These are phyloP conservation scores for Dichetophora obliterata DNA, from an alignment of 2,888 invertebrate species.

Conservation along the genomic window DNA sequence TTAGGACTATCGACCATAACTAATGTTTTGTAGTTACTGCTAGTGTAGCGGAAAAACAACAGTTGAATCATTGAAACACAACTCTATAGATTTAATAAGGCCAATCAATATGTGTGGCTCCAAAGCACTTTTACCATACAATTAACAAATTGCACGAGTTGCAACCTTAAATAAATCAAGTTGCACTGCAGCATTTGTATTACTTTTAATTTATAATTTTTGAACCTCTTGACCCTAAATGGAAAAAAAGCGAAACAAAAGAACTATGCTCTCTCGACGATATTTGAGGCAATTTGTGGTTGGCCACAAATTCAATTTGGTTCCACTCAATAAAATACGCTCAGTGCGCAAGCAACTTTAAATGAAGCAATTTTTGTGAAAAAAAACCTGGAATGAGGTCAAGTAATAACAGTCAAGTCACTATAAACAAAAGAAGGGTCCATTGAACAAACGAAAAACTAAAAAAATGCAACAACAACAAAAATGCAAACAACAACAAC, in stretches of 20 bases:
- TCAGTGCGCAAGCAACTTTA: slow-evolving; percentile 11
- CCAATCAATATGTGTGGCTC: neutral
- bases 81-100: neutral
- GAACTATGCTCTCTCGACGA: neutral
- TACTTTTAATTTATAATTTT: slow-evolving; percentile 64
- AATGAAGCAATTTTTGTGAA: slow-evolving; percentile 21
- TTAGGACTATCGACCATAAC: no score
- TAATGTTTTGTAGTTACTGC: no score
- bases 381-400: slow-evolving; percentile 18
- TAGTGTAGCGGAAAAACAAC: no score
- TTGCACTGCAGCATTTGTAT: slow-evolving; percentile 53
- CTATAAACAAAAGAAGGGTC: neutral
- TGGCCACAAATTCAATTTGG: slow-evolving; percentile 12
- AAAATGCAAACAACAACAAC: no score
- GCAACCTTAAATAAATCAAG: neutral
- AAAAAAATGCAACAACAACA: slow-evolving; percentile 18
- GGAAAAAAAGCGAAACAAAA: neutral
- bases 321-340: slow-evolving; percentile 36
- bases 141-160: neutral
- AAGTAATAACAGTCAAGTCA: neutral
- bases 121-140: neutral
- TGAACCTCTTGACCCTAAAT: slow-evolving; percentile 56
- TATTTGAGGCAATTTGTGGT: slow-evolving; percentile 11
- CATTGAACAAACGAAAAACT: neutral
- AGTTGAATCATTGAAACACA: no score